Conservation (phyloP, 2,888 invertebrate genomes). For the Copidosoma aretas region DNA sequence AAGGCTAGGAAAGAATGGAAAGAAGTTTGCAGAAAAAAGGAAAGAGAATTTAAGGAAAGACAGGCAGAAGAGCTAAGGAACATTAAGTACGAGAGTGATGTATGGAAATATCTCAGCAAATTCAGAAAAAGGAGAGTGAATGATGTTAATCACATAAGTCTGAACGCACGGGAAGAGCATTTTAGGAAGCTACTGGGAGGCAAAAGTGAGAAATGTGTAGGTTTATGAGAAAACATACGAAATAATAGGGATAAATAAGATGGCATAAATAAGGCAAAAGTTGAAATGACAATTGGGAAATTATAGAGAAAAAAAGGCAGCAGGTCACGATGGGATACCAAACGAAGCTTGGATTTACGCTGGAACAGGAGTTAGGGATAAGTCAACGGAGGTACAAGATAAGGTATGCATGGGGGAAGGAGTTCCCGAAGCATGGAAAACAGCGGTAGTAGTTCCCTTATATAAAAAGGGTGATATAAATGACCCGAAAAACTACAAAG, state of each 20-base stretch:
- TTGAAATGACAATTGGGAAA: slow-evolving; percentile 7
- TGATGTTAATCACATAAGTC: neutral
- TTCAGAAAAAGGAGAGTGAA: neutral
- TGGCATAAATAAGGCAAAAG: neutral
- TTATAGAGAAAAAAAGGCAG: slow-evolving; percentile 36
- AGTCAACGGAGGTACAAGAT: neutral
- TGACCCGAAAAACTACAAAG: slow-evolving; percentile 38
- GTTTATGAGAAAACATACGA: neutral
- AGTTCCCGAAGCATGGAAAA: slow-evolving; percentile 38
- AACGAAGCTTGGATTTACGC: slow-evolving; percentile 39
- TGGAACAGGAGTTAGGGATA: slow-evolving; percentile 7
- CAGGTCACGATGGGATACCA: slow-evolving; percentile 33
- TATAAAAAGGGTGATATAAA: slow-evolving; percentile 40
- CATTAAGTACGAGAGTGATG: neutral
- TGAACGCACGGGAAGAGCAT: neutral
- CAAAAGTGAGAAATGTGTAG: neutral
- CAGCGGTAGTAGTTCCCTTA: slow-evolving; percentile 32
- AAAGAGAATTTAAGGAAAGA: neutral
- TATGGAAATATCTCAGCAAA: slow-evolving; percentile 2
- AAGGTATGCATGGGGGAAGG: slow-evolving; percentile 33
- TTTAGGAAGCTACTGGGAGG: neutral
- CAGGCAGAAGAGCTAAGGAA: neutral
- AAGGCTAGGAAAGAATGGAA: slow-evolving; percentile 18
- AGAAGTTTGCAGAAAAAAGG: slow-evolving; percentile 3
- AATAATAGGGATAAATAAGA: neutral